Conservation (phyloP, 2,113 vertebrate species). For the Ploceus nigricollis region DNA sequence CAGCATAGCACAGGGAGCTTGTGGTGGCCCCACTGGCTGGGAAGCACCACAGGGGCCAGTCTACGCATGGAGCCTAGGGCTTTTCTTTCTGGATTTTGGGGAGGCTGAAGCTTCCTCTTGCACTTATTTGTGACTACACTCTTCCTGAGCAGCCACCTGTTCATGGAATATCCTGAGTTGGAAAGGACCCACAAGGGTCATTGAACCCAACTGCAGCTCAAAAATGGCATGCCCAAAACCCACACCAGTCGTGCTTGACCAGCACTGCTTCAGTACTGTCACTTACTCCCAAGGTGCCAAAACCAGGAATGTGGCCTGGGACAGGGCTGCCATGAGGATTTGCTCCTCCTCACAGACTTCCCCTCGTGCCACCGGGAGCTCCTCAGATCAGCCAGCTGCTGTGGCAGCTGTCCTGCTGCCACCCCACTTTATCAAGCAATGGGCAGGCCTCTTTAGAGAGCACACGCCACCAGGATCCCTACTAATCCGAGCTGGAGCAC, state of each 20-base stretch:
- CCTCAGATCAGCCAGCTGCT: not conserved
- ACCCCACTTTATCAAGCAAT: not conserved
- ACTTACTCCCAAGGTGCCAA: too few species aligned
- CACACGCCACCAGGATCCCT: not conserved
- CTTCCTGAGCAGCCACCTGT: not conserved
- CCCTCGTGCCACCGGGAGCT: fast-evolving
- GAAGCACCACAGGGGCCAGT: not conserved
- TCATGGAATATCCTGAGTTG: not conserved
- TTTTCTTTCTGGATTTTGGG: not conserved
- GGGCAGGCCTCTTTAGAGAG: not conserved
- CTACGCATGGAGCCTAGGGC: not conserved
- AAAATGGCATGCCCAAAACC: not conserved
- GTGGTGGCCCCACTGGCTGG: not conserved
- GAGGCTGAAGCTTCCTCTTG: not conserved
- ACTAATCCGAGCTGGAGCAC: not conserved
- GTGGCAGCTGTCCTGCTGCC: not conserved
- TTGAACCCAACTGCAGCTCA: not conserved
- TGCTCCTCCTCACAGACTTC: not conserved
- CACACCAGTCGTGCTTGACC: not conserved
- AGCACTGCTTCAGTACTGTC: not conserved
- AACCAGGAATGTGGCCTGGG: fast-evolving
- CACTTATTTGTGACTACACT: not conserved
- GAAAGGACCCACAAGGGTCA: not conserved
- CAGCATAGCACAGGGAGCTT: not conserved
- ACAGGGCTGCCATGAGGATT: fast-evolving